Percentiles rank a stretch among this genome's conserved stretches.
These are phyloP conservation scores for Cyprinella venusta DNA, from an alignment of 2,797 vertebrate genomes.

Conservation along the genomic window DNA sequence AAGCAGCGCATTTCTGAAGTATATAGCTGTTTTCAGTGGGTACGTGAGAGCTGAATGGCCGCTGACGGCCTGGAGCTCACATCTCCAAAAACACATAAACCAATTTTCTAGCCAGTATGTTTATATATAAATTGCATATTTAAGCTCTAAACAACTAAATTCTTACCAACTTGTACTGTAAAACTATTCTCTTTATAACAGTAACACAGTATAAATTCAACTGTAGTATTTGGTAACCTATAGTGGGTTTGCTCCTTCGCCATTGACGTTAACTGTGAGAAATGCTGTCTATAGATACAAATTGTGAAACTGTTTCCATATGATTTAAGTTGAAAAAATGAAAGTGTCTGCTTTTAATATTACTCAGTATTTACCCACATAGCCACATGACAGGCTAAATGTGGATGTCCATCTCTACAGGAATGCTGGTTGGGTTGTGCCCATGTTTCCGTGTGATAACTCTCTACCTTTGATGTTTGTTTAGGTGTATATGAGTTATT, in stretches of 20 bases:
- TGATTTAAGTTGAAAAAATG: not conserved
- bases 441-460: constrained; percentile 62
- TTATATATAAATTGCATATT: not conserved
- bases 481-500: constrained; percentile 97
- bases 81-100: not conserved
- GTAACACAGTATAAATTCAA: too few relatives aligned
- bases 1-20: not conserved
- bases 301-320: not conserved
- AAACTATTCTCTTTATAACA: not conserved
- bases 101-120: not conserved
- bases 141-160: not conserved
- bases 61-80: not conserved
- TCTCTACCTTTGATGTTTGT: constrained; percentile 85
- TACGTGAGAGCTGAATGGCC: not conserved
- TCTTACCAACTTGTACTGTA: too few relatives aligned
- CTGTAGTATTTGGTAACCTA: too few relatives aligned
- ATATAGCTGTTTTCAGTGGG: not conserved
- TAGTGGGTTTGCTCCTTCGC: too few relatives aligned
- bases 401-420: constrained; percentile 53
- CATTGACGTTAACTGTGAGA: too few relatives aligned
- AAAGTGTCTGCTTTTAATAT: constrained; percentile 58
- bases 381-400: not conserved
- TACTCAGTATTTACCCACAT: constrained; percentile 65
- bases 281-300: too few relatives aligned
- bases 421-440: constrained; percentile 85